phyloP scores from a whole-genome alignment of 2,888 invertebrate species.

The Abscondita cerata region DNA sequence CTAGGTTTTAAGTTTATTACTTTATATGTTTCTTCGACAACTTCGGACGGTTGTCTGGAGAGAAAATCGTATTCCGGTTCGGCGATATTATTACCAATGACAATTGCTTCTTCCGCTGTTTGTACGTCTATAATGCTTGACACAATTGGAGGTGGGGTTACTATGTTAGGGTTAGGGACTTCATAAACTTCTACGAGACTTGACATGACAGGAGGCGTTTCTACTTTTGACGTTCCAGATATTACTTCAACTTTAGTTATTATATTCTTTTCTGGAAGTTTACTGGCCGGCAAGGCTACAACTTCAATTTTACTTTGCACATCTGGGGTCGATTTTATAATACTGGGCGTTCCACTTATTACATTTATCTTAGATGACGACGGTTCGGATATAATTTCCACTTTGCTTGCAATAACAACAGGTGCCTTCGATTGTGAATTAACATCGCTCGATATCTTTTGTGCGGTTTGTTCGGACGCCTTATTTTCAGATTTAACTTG shows the following conservation, averaged over 20 bases:
- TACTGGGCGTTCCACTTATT: slow-evolving; percentile 46
- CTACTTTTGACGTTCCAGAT: slow-evolving; percentile 39
- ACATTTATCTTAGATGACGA: slow-evolving; percentile 56
- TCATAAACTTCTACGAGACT: slow-evolving; percentile 51
- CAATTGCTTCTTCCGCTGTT: slow-evolving; percentile 65
- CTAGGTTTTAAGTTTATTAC: slow-evolving; percentile 82
- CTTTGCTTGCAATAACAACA: slow-evolving; percentile 57
- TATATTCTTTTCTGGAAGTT: slow-evolving; percentile 40
- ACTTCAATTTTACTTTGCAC: slow-evolving; percentile 54
- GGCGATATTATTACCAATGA: slow-evolving; percentile 74
- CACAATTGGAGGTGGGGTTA: slow-evolving; percentile 55
- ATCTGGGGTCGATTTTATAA: slow-evolving; percentile 53
- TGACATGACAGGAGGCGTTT: slow-evolving; percentile 45
- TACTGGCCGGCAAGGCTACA: slow-evolving; percentile 54
- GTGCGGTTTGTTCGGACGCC: slow-evolving; percentile 56
- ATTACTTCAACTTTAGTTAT: slow-evolving; percentile 56
- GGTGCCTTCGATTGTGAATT: slow-evolving; percentile 46
- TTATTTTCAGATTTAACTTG: slow-evolving; percentile 58
- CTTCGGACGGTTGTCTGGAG: slow-evolving; percentile 84
- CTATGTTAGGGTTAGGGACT: slow-evolving; percentile 42
- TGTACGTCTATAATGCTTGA: slow-evolving; percentile 66
- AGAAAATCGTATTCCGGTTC: slow-evolving; percentile 86
- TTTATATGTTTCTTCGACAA: slow-evolving; percentile 85
- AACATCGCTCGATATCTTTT: slow-evolving; percentile 52
- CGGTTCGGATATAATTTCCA: slow-evolving; percentile 64